phyloP scores from a whole-genome alignment of 2,888 invertebrate genomes.

The Heteromurus nitidus region DNA sequence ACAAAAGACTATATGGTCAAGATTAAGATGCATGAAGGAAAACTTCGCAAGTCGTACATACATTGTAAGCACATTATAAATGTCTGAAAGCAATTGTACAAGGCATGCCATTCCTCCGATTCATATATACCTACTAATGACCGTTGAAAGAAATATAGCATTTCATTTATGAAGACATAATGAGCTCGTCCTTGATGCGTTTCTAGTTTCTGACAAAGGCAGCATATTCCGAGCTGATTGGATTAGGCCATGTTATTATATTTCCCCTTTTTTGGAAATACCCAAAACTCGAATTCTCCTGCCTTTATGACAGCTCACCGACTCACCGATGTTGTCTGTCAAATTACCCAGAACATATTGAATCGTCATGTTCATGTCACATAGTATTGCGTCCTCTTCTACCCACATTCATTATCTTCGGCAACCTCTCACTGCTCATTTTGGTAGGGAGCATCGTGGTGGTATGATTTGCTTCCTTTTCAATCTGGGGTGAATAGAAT shows the following conservation, averaged over 20 bases:
- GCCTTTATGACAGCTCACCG: conserved; percentile 65
- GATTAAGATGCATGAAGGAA: conserved; percentile 53
- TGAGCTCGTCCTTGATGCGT: conserved; percentile 50
- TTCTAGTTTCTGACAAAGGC: background rate
- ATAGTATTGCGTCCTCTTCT: conserved; percentile 46
- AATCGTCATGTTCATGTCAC: conserved; percentile 67
- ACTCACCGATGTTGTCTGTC: conserved; percentile 69
- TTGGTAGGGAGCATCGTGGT: conserved; percentile 48
- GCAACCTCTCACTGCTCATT: conserved; percentile 45
- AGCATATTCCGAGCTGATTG: conserved; percentile 52
- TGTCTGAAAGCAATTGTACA: conserved; percentile 30
- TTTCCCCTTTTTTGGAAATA: conserved; percentile 60
- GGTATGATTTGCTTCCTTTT: conserved; percentile 30
- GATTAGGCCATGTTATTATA: conserved; percentile 62
- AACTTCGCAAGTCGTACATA: conserved; percentile 2
- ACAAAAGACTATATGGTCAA: conserved; percentile 27
- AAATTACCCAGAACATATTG: conserved; percentile 69
- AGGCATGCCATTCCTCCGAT: background rate
- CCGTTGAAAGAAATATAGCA: conserved; percentile 57
- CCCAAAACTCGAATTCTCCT: conserved; percentile 28
- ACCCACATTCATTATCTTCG: conserved; percentile 60
- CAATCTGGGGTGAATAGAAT: background rate
- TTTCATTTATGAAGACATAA: conserved; percentile 59
- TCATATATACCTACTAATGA: conserved; percentile 39
- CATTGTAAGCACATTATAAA: conserved; percentile 20